Percentiles rank a stretch among this genome's conserved stretches.
phyloP scores from a whole-genome alignment of 1,140 invertebrate genomes.

The Achroia grisella region DNA sequence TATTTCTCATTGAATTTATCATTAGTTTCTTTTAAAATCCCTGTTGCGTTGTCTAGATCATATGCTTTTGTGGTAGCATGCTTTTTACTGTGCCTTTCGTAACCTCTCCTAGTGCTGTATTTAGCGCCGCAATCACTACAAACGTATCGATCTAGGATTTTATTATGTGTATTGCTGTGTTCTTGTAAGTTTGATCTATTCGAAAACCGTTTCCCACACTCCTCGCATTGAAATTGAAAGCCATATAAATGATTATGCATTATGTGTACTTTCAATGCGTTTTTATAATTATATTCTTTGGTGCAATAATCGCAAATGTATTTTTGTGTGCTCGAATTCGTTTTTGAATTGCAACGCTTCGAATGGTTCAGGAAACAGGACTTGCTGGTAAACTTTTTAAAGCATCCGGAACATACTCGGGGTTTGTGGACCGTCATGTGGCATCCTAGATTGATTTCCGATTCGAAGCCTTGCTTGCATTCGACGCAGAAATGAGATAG shows the following conservation, averaged over 20 bases:
- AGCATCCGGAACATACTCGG: conserved; percentile 11
- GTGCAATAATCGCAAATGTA: conserved; percentile 30
- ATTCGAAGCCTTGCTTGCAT: conserved; percentile 15
- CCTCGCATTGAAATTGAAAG: conserved; percentile 18
- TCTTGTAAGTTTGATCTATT: conserved; percentile 19
- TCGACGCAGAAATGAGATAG: conserved; percentile 11
- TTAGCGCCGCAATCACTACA: conserved; percentile 20
- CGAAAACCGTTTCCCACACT: conserved; percentile 24
- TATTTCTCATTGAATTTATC: too few species aligned
- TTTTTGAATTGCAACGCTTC: conserved; percentile 8
- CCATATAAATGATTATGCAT: conserved; percentile 9
- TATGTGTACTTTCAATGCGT: conserved; percentile 21
- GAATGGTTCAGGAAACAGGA: conserved; percentile 17
- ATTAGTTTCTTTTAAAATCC: too few species aligned
- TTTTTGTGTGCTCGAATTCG: neutral
- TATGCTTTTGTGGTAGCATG: too few species aligned
- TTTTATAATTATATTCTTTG: conserved; percentile 16
- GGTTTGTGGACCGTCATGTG: conserved; percentile 15
- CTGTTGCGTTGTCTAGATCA: too few species aligned
- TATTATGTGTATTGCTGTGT: conserved; percentile 26
- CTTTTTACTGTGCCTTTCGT: conserved; percentile 14
- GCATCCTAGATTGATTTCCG: neutral
- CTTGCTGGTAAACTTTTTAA: conserved; percentile 15
- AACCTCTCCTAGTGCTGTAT: conserved; percentile 24
- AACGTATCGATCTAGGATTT: conserved; percentile 17